Evolutionary conservation across 2,797 vertebrate genomes (phyloP).

Genomic region (Girardinus metallicus): DNA sequence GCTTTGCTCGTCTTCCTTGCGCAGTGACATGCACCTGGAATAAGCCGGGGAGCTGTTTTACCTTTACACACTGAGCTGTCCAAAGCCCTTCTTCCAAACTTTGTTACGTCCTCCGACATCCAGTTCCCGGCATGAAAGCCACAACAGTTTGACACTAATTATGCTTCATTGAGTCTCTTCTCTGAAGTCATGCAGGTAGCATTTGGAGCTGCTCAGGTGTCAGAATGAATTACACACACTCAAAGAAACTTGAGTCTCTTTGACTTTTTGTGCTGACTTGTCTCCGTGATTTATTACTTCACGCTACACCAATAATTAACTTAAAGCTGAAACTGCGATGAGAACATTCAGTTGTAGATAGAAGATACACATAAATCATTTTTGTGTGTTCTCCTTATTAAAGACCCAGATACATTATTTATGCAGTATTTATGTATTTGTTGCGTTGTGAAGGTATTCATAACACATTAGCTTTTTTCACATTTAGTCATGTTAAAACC

Average conservation of each 20-base stretch:
- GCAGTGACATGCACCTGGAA: conserved; percentile 17
- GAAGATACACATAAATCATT: conserved; percentile 18
- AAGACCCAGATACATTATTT: conserved; percentile 5
- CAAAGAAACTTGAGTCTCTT: conserved; percentile 44
- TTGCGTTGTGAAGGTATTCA: not conserved
- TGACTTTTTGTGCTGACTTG: conserved; percentile 46
- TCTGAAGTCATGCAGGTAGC: conserved; percentile 45
- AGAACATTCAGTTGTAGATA: conserved; percentile 21
- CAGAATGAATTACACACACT: conserved; percentile 47
- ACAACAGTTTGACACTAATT: conserved; percentile 23
- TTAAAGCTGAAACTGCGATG: conserved; percentile 18
- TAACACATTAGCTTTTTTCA: not conserved
- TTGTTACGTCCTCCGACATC: conserved; percentile 21
- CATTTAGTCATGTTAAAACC: not conserved
- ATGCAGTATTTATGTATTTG: not conserved
- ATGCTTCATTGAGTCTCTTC: conserved; percentile 32
- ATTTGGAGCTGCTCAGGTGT: conserved; percentile 40
- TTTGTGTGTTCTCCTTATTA: conserved; percentile 9
- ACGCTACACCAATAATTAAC: conserved; percentile 42
- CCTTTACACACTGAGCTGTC: conserved; percentile 10
- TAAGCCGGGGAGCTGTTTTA: not conserved
- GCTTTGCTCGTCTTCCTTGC: conserved; percentile 6
- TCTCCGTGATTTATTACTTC: conserved; percentile 39
- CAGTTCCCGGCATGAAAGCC: conserved; percentile 16
- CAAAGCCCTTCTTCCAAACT: conserved; percentile 10